These are phyloP conservation scores for Eretmocerus hayati DNA, from an alignment of 2,888 invertebrate genomes.

Conservation along the genomic window DNA sequence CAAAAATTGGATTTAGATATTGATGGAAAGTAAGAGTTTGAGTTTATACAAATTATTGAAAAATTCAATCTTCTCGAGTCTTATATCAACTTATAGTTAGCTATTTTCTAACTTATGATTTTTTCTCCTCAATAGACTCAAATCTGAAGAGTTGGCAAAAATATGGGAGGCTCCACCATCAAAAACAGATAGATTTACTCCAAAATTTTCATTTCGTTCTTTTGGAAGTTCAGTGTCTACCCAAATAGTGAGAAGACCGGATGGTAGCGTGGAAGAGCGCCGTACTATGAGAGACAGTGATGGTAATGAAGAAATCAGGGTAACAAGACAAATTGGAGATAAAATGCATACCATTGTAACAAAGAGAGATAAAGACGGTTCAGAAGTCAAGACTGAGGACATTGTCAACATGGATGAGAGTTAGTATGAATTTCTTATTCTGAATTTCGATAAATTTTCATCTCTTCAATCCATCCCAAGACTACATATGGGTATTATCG, in stretches of 20 bases:
- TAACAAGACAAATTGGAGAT: conserved; percentile 45
- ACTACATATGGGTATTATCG: no score
- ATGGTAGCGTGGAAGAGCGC: conserved; percentile 55
- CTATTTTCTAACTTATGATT: background rate
- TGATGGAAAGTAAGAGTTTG: conserved; percentile 52
- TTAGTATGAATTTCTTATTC: conserved; percentile 21
- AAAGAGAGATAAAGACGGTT: conserved; percentile 36
- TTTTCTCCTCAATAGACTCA: conserved; percentile 26
- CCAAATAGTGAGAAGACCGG: conserved; percentile 51
- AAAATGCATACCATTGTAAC: conserved; percentile 37
- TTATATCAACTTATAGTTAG: no score
- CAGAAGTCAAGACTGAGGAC: conserved; percentile 37
- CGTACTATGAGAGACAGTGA: conserved; percentile 52
- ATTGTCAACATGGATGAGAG: conserved; percentile 39
- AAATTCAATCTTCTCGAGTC: no score
- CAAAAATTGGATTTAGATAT: conserved; percentile 49
- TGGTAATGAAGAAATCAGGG: conserved; percentile 56
- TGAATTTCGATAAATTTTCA: no score
- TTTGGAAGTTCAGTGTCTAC: conserved; percentile 52
- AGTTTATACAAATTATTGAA: conserved; percentile 3
- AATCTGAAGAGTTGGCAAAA: conserved; percentile 31
- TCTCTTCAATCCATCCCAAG: no score
- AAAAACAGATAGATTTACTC: conserved; percentile 33
- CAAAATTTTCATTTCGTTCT: conserved; percentile 29
- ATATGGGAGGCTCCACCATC: conserved; percentile 36